Percentiles rank a stretch among this genome's conserved stretches.
Conservation (phyloP, 2,888 invertebrate genomes). For the Caenorhabditis sp. region DNA sequence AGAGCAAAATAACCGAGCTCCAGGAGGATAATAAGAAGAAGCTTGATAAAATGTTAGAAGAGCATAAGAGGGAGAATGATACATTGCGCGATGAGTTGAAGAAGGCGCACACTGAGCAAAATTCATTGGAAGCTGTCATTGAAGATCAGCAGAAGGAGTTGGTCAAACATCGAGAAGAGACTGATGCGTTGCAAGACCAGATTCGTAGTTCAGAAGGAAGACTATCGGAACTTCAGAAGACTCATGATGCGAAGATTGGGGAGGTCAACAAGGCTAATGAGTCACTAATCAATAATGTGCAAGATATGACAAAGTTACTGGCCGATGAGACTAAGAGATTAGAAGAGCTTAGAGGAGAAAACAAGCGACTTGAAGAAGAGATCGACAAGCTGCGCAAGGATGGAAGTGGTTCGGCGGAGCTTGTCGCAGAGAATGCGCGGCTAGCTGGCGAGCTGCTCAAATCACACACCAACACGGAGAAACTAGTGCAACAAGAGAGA, state of each 20-base stretch:
- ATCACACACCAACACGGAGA: constrained; percentile 31
- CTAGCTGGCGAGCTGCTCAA: constrained; percentile 60
- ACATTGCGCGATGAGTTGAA: constrained; percentile 25
- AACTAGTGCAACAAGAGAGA: constrained; percentile 19
- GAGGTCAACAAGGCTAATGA: constrained; percentile 20
- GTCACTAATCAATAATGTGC: constrained; percentile 13
- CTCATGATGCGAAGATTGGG: constrained; percentile 15
- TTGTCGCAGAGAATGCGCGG: constrained; percentile 58
- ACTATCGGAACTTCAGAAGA: background rate
- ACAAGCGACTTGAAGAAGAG: constrained; percentile 24
- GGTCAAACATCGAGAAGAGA: constrained; percentile 16
- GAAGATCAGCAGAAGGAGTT: constrained; percentile 44
- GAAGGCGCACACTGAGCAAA: constrained; percentile 32
- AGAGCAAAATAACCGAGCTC: constrained; percentile 14
- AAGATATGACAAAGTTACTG: constrained; percentile 35
- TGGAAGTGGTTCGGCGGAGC: constrained; percentile 19
- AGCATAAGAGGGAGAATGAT: constrained; percentile 19
- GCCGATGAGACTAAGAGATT: constrained; percentile 44
- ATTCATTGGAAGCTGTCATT: constrained; percentile 26
- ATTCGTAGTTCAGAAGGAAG: constrained; percentile 2
- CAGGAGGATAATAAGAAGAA: constrained; percentile 21
- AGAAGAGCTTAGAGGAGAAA: constrained; percentile 38
- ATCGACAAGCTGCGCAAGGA: constrained; percentile 12
- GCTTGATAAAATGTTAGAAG: constrained; percentile 13
- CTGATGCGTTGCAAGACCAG: constrained; percentile 19